A percentile compares a stretch with the other conserved stretches of the same genome.
phyloP scores from a whole-genome alignment of 2,113 vertebrate genomes.

The Columbina picui region DNA sequence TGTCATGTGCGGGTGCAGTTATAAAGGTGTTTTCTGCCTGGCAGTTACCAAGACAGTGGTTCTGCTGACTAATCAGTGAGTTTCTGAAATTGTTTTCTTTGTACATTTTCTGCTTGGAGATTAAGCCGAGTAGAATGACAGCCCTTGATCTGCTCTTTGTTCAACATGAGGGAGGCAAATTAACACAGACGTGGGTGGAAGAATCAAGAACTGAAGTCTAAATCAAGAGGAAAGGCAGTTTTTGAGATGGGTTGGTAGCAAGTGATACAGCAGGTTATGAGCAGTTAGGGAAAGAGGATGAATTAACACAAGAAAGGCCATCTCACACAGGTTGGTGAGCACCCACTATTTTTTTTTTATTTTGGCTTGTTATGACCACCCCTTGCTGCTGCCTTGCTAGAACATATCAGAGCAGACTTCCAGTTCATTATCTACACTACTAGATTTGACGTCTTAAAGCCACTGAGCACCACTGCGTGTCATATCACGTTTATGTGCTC shows the following conservation, averaged over 20 bases:
- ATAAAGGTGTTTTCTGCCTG: background rate
- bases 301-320: background rate
- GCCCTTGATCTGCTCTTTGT: slow-evolving; percentile 36
- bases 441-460: background rate
- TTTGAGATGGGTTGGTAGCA: slow-evolving; percentile 12
- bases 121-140: slow-evolving; percentile 28
- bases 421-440: background rate
- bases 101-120: slow-evolving; percentile 42
- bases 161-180: slow-evolving; percentile 46
- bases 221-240: slow-evolving; percentile 29
- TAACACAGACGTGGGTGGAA: slow-evolving; percentile 27
- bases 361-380: background rate
- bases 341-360: background rate
- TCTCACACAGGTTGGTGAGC: rapidly evolving
- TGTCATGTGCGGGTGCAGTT: background rate
- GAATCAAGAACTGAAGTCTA: slow-evolving; percentile 36
- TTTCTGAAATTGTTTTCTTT: slow-evolving; percentile 14
- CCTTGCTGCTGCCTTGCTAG: background rate
- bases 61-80: slow-evolving; percentile 3
- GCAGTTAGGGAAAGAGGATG: background rate
- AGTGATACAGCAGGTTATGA: slow-evolving; percentile 8
- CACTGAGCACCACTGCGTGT: background rate
- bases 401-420: background rate
- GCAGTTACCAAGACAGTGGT: background rate
- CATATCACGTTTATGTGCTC: background rate